Percentiles rank a stretch among this genome's conserved stretches.
Evolutionary conservation across 2,113 vertebrate genomes (phyloP).

Genomic region (Prionailurus bengalensis): DNA sequence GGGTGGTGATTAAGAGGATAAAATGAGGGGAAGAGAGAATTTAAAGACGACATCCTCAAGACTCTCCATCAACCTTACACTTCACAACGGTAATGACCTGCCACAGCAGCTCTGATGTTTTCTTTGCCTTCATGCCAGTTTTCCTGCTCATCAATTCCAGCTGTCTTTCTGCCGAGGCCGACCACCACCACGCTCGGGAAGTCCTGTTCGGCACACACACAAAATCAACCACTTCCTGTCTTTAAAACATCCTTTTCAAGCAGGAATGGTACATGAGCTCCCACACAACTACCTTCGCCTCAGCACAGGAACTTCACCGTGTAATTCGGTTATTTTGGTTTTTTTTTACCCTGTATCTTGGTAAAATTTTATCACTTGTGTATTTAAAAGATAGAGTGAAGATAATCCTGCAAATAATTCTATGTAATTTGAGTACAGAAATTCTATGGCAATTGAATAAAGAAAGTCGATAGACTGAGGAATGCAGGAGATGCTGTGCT

Average conservation of each 20-base stretch:
- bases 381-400: not conserved
- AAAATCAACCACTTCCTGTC: not conserved
- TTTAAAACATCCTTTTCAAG: not conserved
- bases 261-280: not conserved
- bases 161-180: conserved; percentile 92
- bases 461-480: not conserved
- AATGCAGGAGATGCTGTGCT: not conserved
- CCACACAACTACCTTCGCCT: not conserved
- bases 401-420: not conserved
- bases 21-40: not conserved
- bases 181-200: conserved; percentile 94
- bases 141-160: conserved; percentile 91
- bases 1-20: not conserved
- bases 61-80: not conserved
- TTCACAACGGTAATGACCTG: conserved; percentile 87
- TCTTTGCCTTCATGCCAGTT: conserved; percentile 96
- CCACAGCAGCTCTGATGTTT: conserved; percentile 93
- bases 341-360: not conserved
- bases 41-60: not conserved
- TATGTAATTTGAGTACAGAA: not conserved
- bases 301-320: not conserved
- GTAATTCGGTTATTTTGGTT: not conserved
- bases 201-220: conserved; percentile 89
- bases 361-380: not conserved
- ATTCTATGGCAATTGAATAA: not conserved